Evolutionary conservation across 37 sponge, comb jelly and placozoan genomes (phyloP), one percentile per base, ranked within the genome.

Genomic region (Aplysina aerophoba): DNA sequence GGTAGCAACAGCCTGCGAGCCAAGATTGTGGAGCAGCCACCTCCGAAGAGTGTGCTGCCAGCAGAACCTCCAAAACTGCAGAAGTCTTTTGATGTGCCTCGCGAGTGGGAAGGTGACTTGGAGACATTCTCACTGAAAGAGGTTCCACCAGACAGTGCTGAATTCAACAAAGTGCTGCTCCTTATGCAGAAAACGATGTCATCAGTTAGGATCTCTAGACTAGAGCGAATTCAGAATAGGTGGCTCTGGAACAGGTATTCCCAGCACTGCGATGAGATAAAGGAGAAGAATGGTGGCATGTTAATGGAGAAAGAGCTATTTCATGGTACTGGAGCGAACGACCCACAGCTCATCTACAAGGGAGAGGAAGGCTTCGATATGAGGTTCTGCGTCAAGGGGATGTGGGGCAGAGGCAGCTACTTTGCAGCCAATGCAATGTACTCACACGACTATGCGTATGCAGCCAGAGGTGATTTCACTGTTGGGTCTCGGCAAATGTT

Each of bases 341-440:
- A 84, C 5, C 84, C 84, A 24, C 14, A 27, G 59, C 31, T 56
- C 34, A 85, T 85, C 53, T 85, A 85, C 28, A 21, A 44, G 1
- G 37, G 86, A 15, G 86, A 85, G 40, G 86, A 40, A 33, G 86
- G 86, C 20, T 85, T 85, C 44, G 86, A 85, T 53, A 85, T 85
- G 86, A 54, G 86, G 1, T 85, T 53, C 60, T 59, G 61, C 25
- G 28, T 6, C 25, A n/a, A 40, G 31, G 86, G 86, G 16, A 16
- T 73, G 74, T 85, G 86, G 86, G 86, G 86, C 1, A n/a, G 31
- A 13, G 86, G 77, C 0, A 54, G 44, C 86, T 85, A 85, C 86
- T 85, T 85, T 75, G 86, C 86, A 27, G 59, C 54, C n/a, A 74
- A 75, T 56, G 86, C 86, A 16, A 4, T 5, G 19, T 85, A 85